Percentiles rank a stretch among this genome's conserved stretches.
These are phyloP conservation scores for Pseudomugil tenellus DNA, from an alignment of 2,797 vertebrate genomes.

Conservation along the genomic window DNA sequence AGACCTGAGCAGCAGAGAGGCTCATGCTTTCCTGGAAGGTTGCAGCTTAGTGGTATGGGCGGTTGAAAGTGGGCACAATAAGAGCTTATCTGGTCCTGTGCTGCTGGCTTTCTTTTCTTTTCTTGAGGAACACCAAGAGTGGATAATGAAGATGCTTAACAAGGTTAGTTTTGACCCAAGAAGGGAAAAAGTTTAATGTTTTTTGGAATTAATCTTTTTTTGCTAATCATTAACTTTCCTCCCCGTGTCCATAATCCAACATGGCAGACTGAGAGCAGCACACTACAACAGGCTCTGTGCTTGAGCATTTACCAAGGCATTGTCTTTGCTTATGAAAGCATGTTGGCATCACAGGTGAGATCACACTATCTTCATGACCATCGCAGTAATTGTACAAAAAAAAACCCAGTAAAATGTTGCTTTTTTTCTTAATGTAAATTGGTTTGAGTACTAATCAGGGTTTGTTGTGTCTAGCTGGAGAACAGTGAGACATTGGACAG, in stretches of 20 bases:
- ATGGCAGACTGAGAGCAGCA: conserved; percentile 39
- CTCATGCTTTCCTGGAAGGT: conserved; percentile 81
- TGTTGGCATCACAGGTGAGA: conserved; percentile 85
- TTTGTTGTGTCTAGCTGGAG: conserved; percentile 69
- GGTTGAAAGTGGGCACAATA: conserved; percentile 70
- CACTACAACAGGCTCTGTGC: conserved; percentile 84
- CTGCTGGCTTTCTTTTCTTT: conserved; percentile 81
- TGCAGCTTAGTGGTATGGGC: conserved; percentile 83
- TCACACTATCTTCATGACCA: background rate
- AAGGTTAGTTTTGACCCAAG: conserved; percentile 72
- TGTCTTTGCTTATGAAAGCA: conserved; percentile 80
- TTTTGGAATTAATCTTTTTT: background rate
- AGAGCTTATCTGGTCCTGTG: conserved; percentile 62
- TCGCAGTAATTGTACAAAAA: too few relatives aligned
- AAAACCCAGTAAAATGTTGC: background rate
- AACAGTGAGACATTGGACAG: conserved; percentile 64
- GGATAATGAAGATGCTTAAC: conserved; percentile 71
- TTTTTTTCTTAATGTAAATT: background rate
- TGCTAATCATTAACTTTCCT: background rate
- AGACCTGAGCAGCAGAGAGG: conserved; percentile 38
- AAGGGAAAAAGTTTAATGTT: rapidly evolving
- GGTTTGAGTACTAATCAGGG: background rate
- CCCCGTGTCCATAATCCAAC: conserved; percentile 11
- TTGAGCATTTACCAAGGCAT: conserved; percentile 85
- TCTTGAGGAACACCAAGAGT: conserved; percentile 79